These are phyloP conservation scores for Equus przewalskii DNA, from an alignment of 2,113 vertebrate species.

Conservation along the genomic window DNA sequence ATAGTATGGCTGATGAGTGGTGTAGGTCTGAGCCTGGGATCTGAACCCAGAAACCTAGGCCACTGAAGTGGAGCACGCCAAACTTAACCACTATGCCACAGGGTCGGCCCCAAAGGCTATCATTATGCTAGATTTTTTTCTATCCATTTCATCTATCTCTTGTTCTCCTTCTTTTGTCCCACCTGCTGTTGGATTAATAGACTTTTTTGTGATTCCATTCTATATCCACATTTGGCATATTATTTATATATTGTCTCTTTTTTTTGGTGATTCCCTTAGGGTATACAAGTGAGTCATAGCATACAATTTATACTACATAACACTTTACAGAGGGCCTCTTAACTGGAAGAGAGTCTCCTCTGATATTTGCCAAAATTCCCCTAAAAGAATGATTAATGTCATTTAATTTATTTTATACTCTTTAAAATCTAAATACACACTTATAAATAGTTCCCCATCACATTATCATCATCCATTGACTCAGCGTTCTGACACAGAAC, in stretches of 20 bases:
- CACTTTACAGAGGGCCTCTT: background rate
- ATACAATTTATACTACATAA: background rate
- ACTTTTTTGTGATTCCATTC: background rate
- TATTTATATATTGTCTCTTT: background rate
- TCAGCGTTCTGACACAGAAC: background rate
- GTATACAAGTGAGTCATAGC: background rate
- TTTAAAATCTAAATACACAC: background rate
- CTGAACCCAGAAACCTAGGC: too few species aligned
- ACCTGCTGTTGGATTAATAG: background rate
- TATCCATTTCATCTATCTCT: background rate
- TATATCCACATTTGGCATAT: background rate
- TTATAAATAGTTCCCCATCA: background rate
- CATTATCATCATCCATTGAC: background rate
- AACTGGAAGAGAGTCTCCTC: background rate
- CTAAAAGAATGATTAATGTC: background rate
- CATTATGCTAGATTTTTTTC: background rate
- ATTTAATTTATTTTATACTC: background rate
- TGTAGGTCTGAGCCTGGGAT: too few species aligned
- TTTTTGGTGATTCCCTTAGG: background rate
- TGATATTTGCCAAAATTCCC: background rate
- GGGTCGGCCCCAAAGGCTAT: too few species aligned
- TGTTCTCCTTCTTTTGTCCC: background rate
- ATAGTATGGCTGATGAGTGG: too few species aligned
- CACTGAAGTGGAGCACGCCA: too few species aligned
- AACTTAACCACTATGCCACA: too few species aligned